A percentile compares a stretch with the other conserved stretches of the same genome.
phyloP scores from a whole-genome alignment of 1,140 invertebrate species.

The Wasmannia auropunctata region DNA sequence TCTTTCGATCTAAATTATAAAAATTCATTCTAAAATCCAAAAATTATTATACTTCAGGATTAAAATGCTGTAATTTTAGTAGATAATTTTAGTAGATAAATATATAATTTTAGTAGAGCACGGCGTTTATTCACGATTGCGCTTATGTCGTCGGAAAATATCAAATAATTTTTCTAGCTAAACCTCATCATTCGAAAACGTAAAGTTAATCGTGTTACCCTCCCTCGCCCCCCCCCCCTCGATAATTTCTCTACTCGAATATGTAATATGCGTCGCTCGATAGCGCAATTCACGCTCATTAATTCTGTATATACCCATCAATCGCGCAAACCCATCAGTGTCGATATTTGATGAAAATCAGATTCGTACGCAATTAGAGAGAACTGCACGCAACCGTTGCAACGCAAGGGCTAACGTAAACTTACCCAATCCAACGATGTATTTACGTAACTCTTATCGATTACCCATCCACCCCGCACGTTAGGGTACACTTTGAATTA shows the following conservation, averaged over 20 bases:
- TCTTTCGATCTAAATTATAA: not conserved
- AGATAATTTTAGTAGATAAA: not conserved
- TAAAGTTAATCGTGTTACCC: not conserved
- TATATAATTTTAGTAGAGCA: not conserved
- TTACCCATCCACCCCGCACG: not conserved
- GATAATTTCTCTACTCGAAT: conserved; percentile 38
- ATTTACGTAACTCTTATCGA: conserved; percentile 1
- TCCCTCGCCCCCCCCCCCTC: no score
- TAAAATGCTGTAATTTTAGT: not conserved
- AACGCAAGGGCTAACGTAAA: conserved; percentile 11
- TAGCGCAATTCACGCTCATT: conserved; percentile 31
- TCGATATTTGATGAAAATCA: conserved; percentile 52
- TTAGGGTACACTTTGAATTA: conserved; percentile 10
- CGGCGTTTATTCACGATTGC: not conserved
- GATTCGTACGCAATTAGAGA: conserved; percentile 34
- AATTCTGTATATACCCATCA: conserved; percentile 32
- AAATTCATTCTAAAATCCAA: no score
- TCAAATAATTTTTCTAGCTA: not conserved
- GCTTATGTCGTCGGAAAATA: not conserved
- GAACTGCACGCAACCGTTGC: conserved; percentile 25
- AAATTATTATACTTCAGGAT: not conserved
- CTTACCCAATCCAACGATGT: not conserved
- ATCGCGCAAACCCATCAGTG: conserved; percentile 36
- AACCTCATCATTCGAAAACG: not conserved
- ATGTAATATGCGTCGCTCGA: not conserved